phyloP scores from a whole-genome alignment of 1,140 invertebrate genomes.

The Diachasma alloeum region DNA sequence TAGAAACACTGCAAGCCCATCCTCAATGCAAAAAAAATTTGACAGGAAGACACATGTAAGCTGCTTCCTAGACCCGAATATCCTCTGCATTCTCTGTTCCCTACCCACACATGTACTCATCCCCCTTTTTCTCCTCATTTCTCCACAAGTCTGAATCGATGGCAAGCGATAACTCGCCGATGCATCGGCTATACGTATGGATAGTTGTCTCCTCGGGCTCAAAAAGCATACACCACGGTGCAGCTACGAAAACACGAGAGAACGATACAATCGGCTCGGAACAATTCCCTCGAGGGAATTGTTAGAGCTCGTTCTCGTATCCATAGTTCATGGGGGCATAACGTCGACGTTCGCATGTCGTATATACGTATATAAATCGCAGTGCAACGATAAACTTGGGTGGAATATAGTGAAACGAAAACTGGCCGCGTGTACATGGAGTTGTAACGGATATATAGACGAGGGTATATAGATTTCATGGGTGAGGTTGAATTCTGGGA shows the following conservation, averaged over 20 bases:
- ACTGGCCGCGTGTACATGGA: neutral
- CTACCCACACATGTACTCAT: neutral
- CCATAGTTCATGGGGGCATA: conserved; percentile 25
- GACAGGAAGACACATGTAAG: neutral
- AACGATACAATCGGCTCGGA: conserved; percentile 23
- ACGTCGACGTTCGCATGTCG: conserved; percentile 18
- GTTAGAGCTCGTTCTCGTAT: neutral
- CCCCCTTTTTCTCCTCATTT: neutral
- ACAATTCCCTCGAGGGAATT: conserved; percentile 23
- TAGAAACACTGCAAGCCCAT: too few relatives aligned
- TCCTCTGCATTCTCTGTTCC: neutral
- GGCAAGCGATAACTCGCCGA: conserved; percentile 23
- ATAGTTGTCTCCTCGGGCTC: conserved; percentile 2
- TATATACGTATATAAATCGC: conserved; percentile 18
- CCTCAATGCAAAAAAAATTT: neutral
- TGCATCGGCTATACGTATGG: conserved; percentile 12
- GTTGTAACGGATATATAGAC: neutral
- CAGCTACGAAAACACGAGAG: conserved; percentile 1
- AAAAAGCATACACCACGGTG: conserved; percentile 5
- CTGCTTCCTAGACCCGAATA: neutral
- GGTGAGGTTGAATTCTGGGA: neutral
- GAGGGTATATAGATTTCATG: neutral
- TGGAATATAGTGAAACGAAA: conserved; percentile 18
- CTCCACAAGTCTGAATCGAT: conserved; percentile 9
- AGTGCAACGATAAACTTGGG: conserved; percentile 21